Evolutionary conservation across 2,797 vertebrate genomes (phyloP).

Genomic region (Pipistrellus kuhlii): DNA sequence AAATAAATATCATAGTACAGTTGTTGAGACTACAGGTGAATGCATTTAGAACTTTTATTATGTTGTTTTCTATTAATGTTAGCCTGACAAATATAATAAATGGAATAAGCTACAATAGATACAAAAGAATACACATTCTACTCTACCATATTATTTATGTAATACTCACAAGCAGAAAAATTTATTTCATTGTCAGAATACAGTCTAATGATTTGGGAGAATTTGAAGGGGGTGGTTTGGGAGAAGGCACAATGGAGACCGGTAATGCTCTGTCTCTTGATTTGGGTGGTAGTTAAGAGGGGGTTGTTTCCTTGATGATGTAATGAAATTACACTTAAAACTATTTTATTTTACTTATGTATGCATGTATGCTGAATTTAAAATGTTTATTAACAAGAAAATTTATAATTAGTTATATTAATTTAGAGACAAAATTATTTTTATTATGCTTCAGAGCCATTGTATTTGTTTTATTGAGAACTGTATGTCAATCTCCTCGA

Average conservation of each 20-base stretch:
- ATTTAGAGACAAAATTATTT: not conserved
- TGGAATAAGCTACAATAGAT: not conserved
- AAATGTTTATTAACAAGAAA: not conserved
- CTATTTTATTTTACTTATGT: not conserved
- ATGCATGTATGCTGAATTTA: not conserved
- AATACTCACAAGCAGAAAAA: constrained; percentile 8
- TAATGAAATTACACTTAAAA: not conserved
- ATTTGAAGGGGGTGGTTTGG: not conserved
- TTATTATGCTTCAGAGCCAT: not conserved
- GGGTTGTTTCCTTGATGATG: not conserved
- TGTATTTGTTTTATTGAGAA: constrained; percentile 15
- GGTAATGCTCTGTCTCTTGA: not conserved
- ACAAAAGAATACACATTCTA: not conserved
- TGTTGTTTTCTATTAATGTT: not conserved
- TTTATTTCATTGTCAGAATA: not conserved
- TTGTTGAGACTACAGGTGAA: not conserved
- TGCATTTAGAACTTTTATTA: not conserved
- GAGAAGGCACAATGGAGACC: not conserved
- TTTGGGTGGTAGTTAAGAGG: not conserved
- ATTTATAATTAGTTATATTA: not conserved
- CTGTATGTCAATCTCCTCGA: not conserved
- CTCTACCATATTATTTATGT: not conserved
- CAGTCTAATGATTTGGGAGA: not conserved
- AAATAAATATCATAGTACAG: not conserved
- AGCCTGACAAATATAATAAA: not conserved